Evolutionary conservation across 2,888 invertebrate genomes (phyloP), one percentile per base, ranked within the genome.

Genomic region (Platycheirus albimanus): DNA sequence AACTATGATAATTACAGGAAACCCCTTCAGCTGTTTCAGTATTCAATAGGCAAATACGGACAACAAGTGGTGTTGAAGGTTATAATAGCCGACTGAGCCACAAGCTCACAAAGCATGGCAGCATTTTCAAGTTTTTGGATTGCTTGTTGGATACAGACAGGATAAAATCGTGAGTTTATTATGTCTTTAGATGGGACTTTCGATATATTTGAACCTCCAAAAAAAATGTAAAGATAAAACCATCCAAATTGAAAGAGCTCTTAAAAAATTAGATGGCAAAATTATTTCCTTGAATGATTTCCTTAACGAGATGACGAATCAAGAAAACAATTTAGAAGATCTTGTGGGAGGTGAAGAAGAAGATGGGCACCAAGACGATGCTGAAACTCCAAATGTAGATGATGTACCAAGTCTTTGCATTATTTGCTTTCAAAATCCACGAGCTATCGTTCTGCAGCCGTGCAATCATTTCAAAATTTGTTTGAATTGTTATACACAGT

Each of bases 391-490:
- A 24, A 43, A 41, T 58, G 41, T 13, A 24, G 41, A 58, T 24
- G 41, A 58, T 43, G 24, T 4, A 54, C 15, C 36, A 11, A 28
- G 33, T 30, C 54, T 54, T 28, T 54, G 17, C 54, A 33, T 54
- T 11, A 54, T 54, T 30, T 54, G 54, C 15, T 54, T 33, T 54
- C 30, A 54, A 36, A 54, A 36, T 54, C 8, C 54, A 30, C 54
- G 54, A 54, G 5, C 11, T 54, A 36, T 36, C 17, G 33, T 36
- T 15, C 54, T 36, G 15, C 33, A 54, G 30, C 54, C 54, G 28
- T 54, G 54, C 30, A 54, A 54, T 54, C 36, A 54, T 33, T 33
- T 54, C 36, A 54, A 54, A 54, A 33, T 54, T 28, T 54, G 54
- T 54, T 54, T 54, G 54, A 54, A 54, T 15, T 52, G 36, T 15